A percentile compares a stretch with the other conserved stretches of the same genome.
These are phyloP conservation scores for Pogonocherus hispidulus DNA, from an alignment of 2,888 invertebrate genomes.

Conservation along the genomic window DNA sequence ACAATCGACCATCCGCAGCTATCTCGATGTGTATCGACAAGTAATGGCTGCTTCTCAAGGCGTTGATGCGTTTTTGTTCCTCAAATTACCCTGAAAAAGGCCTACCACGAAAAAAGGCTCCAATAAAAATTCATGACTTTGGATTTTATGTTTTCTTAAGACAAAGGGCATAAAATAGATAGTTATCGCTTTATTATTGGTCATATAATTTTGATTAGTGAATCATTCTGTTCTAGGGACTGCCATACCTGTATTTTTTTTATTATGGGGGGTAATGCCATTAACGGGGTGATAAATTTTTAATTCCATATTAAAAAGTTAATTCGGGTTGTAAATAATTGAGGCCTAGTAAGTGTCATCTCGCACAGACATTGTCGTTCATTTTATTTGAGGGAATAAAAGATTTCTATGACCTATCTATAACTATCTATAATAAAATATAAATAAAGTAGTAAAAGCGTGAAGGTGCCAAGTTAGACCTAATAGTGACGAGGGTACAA, in stretches of 20 bases:
- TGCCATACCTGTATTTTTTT: constrained; percentile 45
- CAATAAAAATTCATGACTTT: constrained; percentile 56
- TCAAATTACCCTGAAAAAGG: constrained; percentile 45
- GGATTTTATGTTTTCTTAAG: constrained; percentile 51
- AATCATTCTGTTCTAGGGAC: constrained; percentile 40
- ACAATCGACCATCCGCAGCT: constrained; percentile 57
- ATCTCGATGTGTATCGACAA: constrained; percentile 63
- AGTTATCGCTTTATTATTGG: constrained; percentile 53
- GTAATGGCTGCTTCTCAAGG: constrained; percentile 57
- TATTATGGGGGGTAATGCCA: constrained; percentile 46
- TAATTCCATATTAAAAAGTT: constrained; percentile 46
- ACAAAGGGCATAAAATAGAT: constrained; percentile 51
- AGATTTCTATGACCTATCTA: too few species aligned
- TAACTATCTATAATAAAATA: too few species aligned
- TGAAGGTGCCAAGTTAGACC: too few species aligned
- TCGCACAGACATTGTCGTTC: constrained; percentile 1
- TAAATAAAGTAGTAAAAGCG: too few species aligned
- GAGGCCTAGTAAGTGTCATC: constrained; percentile 11
- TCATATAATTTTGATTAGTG: constrained; percentile 53
- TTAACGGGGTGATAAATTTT: constrained; percentile 45
- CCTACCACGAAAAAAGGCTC: constrained; percentile 42
- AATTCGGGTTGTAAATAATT: constrained; percentile 41
- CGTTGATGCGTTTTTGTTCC: constrained; percentile 51
- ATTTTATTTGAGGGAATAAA: background rate
- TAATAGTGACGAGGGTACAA: too few species aligned